phyloP scores from a whole-genome alignment of 1,140 invertebrate genomes.

The Micrasema minimum region DNA sequence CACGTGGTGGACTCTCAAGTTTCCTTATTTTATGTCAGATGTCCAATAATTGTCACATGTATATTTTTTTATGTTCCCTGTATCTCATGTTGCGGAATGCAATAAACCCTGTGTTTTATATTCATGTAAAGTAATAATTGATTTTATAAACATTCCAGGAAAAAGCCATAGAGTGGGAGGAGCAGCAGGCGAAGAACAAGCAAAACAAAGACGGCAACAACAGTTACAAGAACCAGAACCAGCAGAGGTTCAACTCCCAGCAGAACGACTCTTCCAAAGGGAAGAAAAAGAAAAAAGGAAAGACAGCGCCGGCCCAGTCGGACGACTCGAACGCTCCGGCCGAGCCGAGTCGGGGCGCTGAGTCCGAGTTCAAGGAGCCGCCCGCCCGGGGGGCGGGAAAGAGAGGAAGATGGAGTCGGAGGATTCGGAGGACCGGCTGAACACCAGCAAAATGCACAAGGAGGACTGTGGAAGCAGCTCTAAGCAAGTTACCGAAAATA shows the following conservation, averaged over 20 bases:
- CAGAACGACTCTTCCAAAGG: constrained; percentile 29
- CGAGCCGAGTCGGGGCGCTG: neutral
- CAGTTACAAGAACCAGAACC: constrained; percentile 33
- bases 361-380: constrained; percentile 17
- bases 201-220: constrained; percentile 12
- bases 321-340: neutral
- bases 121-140: too few relatives aligned
- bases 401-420: constrained; percentile 37
- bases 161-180: constrained; percentile 49
- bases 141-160: too few relatives aligned
- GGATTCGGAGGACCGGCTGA: neutral
- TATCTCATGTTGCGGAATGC: too few relatives aligned
- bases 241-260: constrained; percentile 5
- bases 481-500: constrained; percentile 20
- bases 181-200: constrained; percentile 32
- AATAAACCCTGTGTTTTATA: too few relatives aligned
- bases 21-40: too few relatives aligned
- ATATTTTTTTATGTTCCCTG: too few relatives aligned
- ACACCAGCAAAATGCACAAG: constrained; percentile 12
- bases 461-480: neutral
- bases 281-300: constrained; percentile 44
- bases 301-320: neutral
- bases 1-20: too few relatives aligned
- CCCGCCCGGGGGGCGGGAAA: constrained; percentile 12
- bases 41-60: too few relatives aligned